Evolutionary conservation across 1,140 invertebrate species (phyloP), one percentile per base, ranked within the genome.

Genomic region (Nixonia krombeini): DNA sequence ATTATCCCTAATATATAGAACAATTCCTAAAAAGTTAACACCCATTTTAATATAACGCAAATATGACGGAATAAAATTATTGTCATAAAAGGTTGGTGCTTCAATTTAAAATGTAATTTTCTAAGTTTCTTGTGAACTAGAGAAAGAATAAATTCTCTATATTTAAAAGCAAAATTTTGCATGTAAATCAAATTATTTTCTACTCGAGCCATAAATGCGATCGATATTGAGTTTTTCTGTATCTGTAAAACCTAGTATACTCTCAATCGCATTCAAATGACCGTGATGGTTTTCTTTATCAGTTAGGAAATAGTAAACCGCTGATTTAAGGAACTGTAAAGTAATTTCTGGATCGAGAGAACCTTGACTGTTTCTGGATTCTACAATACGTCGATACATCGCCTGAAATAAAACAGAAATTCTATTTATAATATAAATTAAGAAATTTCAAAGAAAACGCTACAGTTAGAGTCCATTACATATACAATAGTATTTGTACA

Each of bases 261-360:
- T 95, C 79, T 94, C 91, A 65, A 96, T 95, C 21, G 93, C 94
- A 70, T 91, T 91, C 13, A 95, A 83, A 79, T 96, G 93, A 7
- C 92, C 92, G 68, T 91, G 89, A 53, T 91, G 90, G 76, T 94
- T 95, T 72, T 94, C 93, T 66, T 91, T 91, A 76, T 96, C 93
- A 0, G 93, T 95, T 33, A 96, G 86, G 77, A 95, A 95, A 78
- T 96, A 95, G 77, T 94, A 96, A 70, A 96, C 89, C n/a, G 93
- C 93, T 49, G 93, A 94, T 83, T 94, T 95, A 45, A 96, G 87
- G 83, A 96, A 96, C 78, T 94, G 92, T 68, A 96, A 82, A 4
- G 93, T 95, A 56, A 94, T 91, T 84, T 94, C 93, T 31, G 93
- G 92, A 86, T 95, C 93, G 31, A 93, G 89, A 63, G 87, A 87